These are phyloP conservation scores for Xerus rutilus DNA, from an alignment of 2,797 vertebrate species.

Conservation along the genomic window DNA sequence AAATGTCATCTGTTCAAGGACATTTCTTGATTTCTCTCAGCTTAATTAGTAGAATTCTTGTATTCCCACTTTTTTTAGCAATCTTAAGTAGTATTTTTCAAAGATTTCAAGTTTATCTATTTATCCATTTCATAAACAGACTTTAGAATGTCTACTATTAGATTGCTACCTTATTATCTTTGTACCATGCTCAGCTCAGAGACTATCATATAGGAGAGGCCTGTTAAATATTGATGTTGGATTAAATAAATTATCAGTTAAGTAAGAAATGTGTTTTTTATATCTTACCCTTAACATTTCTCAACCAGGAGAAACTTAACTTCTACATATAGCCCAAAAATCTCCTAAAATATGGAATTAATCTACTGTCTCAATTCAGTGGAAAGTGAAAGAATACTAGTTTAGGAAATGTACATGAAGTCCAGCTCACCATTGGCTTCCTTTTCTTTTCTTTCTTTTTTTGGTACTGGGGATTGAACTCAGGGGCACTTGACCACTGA, in stretches of 20 bases:
- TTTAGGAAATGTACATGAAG: neutral
- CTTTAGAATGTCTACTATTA: slow-evolving; percentile 7
- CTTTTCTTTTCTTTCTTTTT: too few relatives aligned
- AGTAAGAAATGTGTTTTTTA: neutral
- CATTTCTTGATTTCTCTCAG: neutral
- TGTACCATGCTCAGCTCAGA: neutral
- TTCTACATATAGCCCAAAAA: neutral
- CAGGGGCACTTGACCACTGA: too few relatives aligned
- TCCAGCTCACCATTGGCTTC: neutral
- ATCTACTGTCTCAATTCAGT: neutral
- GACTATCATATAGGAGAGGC: neutral
- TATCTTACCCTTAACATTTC: neutral
- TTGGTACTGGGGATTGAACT: too few relatives aligned
- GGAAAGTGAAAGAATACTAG: neutral
- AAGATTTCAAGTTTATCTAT: slow-evolving; percentile 24
- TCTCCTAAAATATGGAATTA: neutral
- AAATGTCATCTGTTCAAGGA: neutral
- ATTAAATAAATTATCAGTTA: neutral
- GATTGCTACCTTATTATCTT: neutral
- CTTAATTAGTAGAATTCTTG: neutral
- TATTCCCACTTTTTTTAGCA: neutral
- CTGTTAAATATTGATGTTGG: neutral
- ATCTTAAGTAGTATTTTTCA: neutral
- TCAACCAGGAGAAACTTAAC: neutral
- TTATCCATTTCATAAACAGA: neutral